Evolutionary conservation across 2,113 vertebrate genomes (phyloP), one percentile per base, ranked within the genome.

Genomic region (Himantopus leucocephalus): DNA sequence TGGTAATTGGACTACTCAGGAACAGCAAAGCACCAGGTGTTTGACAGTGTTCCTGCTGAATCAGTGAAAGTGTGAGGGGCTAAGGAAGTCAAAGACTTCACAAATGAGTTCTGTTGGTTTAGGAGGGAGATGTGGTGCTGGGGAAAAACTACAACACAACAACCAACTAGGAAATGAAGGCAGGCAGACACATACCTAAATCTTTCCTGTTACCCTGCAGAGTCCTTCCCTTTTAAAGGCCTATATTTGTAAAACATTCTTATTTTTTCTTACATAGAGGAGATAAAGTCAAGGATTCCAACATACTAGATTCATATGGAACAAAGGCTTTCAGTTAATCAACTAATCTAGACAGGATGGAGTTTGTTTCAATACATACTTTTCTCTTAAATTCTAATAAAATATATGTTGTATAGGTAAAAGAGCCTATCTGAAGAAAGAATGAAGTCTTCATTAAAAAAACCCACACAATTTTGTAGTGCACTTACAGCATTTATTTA

Each of bases 11-110:
- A 66, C 85, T 87, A 59, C 81, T 88, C 22, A 20, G 90, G 77
- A 90, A 6, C 37, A 78, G 77, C 80, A 70, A 62, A 94, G 92
- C 88, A 82, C 84, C 94, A 90, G 90, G 96, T 96, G 92, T 91
- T 63, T 67, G 77, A 53, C 50, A 74, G 63, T 3, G 63, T 7
- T 95, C 76, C 87, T 95, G 76, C 80, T 94, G 92, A 91, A 77
- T 95, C 86, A 84, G 63, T 48, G 72, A 48, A 62, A 63, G 90
- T 39, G 5, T 12, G 15, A 80, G n/a, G 76, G 84, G n/a, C 30
- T 62, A 20, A 89, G 84, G 59, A 91, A 94, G 64, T 24, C 50
- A 53, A 64, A 94, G 72, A 88, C 9, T 73, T 39, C 17, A 41
- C 34, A 63, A 35, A 73, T 58, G 41, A 92, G 48, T 74, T 55